Conservation (phyloP, 2,797 vertebrate genomes). For the Scarus forsteni region DNA sequence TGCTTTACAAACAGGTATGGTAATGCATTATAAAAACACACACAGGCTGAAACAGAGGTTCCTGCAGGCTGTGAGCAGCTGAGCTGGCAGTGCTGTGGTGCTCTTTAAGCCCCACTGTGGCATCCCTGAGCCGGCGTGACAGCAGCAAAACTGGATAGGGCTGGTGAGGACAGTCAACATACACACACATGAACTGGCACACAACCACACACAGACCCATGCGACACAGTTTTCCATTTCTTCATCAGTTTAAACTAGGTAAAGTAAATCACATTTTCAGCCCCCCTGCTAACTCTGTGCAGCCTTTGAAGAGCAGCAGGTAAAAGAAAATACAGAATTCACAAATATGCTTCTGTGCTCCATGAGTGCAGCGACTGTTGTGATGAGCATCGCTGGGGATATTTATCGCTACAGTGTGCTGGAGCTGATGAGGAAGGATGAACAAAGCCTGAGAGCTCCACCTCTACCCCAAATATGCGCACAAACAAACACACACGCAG, state of each 20-base stretch:
- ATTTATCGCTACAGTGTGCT: slow-evolving; percentile 28
- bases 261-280: slow-evolving; percentile 42
- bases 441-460: slow-evolving; percentile 53
- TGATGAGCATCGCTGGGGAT: slow-evolving; percentile 46
- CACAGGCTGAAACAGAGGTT: slow-evolving; percentile 34
- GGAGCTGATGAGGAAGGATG: slow-evolving; percentile 48
- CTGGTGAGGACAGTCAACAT: slow-evolving; percentile 47
- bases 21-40: slow-evolving; percentile 20
- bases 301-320: slow-evolving; percentile 66
- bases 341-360: slow-evolving; percentile 47
- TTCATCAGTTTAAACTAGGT: slow-evolving; percentile 53
- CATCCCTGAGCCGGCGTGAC: slow-evolving; percentile 59
- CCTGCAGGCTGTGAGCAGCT: slow-evolving; percentile 39
- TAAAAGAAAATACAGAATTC: slow-evolving; percentile 59
- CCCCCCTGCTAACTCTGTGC: slow-evolving; percentile 17
- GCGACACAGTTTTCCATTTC: slow-evolving; percentile 27
- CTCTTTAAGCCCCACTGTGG: slow-evolving; percentile 58
- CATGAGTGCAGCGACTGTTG: slow-evolving; percentile 47
- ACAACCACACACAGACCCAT: slow-evolving; percentile 8
- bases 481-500: slow-evolving; percentile 12
- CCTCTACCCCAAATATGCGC: slow-evolving; percentile 57
- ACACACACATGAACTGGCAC: slow-evolving; percentile 4
- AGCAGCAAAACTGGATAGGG: slow-evolving; percentile 58
- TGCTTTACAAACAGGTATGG: slow-evolving; percentile 14
- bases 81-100: slow-evolving; percentile 37